A percentile compares a stretch with the other conserved stretches of the same genome.
These are phyloP conservation scores for Pollimyrus isidori DNA, from an alignment of 2,113 vertebrate species.

Conservation along the genomic window DNA sequence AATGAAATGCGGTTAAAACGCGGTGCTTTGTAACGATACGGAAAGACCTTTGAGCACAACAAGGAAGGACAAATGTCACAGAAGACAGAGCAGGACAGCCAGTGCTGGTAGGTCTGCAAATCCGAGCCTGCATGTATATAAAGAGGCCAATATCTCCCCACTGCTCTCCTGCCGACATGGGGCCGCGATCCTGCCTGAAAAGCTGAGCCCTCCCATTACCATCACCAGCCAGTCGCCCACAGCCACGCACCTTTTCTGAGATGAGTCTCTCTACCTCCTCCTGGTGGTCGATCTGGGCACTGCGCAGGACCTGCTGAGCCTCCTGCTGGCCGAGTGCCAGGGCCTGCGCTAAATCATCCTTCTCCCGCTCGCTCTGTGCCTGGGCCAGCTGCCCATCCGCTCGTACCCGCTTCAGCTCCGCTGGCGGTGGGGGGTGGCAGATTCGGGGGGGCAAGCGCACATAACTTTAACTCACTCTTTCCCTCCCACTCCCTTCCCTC, in stretches of 20 bases:
- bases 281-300: conserved; percentile 60
- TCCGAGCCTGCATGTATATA: not conserved
- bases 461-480: too few species aligned
- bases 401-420: conserved; percentile 58
- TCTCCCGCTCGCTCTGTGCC: conserved; percentile 61
- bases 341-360: conserved; percentile 57
- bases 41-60: not conserved
- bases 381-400: conserved; percentile 49
- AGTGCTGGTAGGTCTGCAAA: not conserved
- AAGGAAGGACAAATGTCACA: not conserved
- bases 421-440: conserved; percentile 41
- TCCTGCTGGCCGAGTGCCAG: conserved; percentile 59
- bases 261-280: conserved; percentile 68
- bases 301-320: conserved; percentile 62
- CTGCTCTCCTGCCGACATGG: not conserved
- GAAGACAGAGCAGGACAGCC: not conserved
- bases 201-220: not conserved
- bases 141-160: not conserved
- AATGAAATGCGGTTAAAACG: not conserved
- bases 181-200: not conserved
- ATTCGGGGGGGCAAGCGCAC: too few species aligned
- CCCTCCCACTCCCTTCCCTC: not conserved
- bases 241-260: conserved; percentile 65
- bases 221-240: not conserved
- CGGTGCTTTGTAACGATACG: not conserved